These are phyloP conservation scores for Antheraea assamensis DNA, from an alignment of 2,888 invertebrate genomes.

Conservation along the genomic window DNA sequence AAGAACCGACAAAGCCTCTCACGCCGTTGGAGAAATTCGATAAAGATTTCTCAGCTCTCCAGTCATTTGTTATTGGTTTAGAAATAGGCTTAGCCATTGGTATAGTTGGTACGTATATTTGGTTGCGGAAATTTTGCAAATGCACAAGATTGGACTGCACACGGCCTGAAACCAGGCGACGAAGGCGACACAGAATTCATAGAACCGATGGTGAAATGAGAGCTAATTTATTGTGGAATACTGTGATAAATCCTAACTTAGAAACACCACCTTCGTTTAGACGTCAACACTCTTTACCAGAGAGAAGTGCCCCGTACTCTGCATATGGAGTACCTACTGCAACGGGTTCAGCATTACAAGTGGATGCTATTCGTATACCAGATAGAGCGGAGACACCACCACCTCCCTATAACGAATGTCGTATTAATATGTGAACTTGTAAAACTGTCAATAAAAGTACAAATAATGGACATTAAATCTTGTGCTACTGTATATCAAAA, in stretches of 20 bases:
- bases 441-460: neutral
- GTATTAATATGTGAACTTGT: conserved; percentile 49
- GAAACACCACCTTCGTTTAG: conserved; percentile 71
- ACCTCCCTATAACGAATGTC: conserved; percentile 72
- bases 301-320: conserved; percentile 48
- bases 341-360: conserved; percentile 50
- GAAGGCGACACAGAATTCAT: conserved; percentile 44
- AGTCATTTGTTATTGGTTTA: conserved; percentile 70
- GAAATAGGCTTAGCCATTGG: conserved; percentile 72
- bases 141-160: conserved; percentile 54
- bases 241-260: conserved; percentile 58
- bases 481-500: neutral
- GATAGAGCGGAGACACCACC: conserved; percentile 72
- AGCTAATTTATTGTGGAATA: conserved; percentile 67
- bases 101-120: conserved; percentile 69
- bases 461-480: neutral
- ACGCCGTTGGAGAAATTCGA: conserved; percentile 70
- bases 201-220: conserved; percentile 65
- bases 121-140: conserved; percentile 63
- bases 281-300: conserved; percentile 60
- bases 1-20: conserved; percentile 41
- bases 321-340: conserved; percentile 54
- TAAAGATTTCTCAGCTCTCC: conserved; percentile 68
- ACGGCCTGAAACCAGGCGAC: conserved; percentile 48
- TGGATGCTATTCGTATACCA: conserved; percentile 59